Evolutionary conservation across 2,888 invertebrate species (phyloP).

Genomic region (Theretra japonica): DNA sequence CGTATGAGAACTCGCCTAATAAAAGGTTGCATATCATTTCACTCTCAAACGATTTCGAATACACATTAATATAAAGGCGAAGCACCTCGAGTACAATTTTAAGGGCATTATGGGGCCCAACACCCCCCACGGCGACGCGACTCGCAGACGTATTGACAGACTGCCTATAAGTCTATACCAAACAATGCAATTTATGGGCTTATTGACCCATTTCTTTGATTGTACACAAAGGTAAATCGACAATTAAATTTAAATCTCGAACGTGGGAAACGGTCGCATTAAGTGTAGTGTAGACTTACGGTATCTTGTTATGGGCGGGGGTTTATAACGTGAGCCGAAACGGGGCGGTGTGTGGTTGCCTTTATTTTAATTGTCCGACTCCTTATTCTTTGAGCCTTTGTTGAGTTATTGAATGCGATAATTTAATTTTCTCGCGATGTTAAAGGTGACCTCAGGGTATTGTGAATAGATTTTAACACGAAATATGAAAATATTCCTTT

Average conservation of each 20-base stretch:
- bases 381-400: conserved; percentile 48
- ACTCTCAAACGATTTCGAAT: conserved; percentile 73
- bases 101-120: conserved; percentile 56
- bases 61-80: conserved; percentile 57
- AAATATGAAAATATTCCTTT: neutral
- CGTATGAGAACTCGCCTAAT: conserved; percentile 74
- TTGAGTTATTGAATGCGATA: conserved; percentile 44
- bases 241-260: conserved; percentile 79
- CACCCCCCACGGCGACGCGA: conserved; percentile 66
- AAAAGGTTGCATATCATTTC: conserved; percentile 82
- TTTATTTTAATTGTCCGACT: conserved; percentile 59
- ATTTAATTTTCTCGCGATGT: conserved; percentile 35
- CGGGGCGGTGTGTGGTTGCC: conserved; percentile 62
- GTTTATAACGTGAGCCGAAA: conserved; percentile 60
- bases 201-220: conserved; percentile 83
- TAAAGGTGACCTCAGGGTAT: conserved; percentile 10
- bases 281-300: conserved; percentile 69
- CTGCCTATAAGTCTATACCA: conserved; percentile 81
- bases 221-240: conserved; percentile 72
- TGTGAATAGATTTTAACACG: neutral
- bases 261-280: conserved; percentile 80
- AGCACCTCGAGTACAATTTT: conserved; percentile 62
- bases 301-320: conserved; percentile 73
- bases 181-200: conserved; percentile 73
- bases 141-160: conserved; percentile 75